These are phyloP conservation scores for Pterocles gutturalis DNA, from an alignment of 2,113 vertebrate species.

Conservation along the genomic window DNA sequence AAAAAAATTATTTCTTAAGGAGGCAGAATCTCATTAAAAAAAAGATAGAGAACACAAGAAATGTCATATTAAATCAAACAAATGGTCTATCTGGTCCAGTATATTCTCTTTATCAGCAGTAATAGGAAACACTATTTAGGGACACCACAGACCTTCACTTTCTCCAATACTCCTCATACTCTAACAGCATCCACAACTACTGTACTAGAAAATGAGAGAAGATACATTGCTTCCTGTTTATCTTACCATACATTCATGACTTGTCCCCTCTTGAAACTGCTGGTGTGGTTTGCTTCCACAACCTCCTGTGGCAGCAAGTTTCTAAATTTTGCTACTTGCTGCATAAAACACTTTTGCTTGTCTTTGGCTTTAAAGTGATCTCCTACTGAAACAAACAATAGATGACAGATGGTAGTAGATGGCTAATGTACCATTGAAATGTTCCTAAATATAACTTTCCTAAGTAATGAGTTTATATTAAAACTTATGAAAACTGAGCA, in stretches of 20 bases:
- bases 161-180: background rate
- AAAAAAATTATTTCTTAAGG: background rate
- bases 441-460: background rate
- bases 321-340: background rate
- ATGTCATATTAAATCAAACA: accelerated
- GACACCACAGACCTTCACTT: background rate
- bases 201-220: background rate
- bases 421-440: background rate
- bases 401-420: background rate
- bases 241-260: background rate
- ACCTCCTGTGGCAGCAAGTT: background rate
- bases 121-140: background rate
- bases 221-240: background rate
- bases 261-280: background rate
- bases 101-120: background rate
- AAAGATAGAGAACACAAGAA: background rate
- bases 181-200: background rate
- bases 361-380: background rate
- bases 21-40: background rate
- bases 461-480: background rate
- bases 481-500: background rate
- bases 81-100: background rate
- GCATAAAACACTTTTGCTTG: background rate
- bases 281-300: background rate
- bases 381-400: background rate